These are phyloP conservation scores for Aphrophora alni DNA, from an alignment of 2,888 invertebrate species.

Conservation along the genomic window DNA sequence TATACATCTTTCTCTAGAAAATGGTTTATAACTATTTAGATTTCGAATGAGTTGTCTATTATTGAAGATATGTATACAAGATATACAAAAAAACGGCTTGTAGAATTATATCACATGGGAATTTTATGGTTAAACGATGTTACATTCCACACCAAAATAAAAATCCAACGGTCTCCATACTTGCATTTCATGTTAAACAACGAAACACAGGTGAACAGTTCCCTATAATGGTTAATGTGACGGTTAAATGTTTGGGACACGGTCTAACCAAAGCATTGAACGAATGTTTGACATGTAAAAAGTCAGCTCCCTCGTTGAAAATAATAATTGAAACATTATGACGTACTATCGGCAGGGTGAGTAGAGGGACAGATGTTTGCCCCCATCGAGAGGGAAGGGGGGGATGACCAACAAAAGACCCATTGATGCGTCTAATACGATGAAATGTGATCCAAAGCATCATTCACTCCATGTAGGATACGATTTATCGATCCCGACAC, in stretches of 20 bases:
- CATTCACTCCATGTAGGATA: neutral
- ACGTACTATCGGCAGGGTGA: neutral
- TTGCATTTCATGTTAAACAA: no score
- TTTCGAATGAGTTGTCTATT: no score
- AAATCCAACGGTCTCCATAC: no score
- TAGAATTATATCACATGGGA: no score
- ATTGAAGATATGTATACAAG: no score
- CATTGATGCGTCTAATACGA: constrained; percentile 20
- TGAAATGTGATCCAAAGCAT: constrained; percentile 27
- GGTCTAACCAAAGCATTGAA: neutral
- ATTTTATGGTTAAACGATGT: no score
- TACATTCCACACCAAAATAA: no score
- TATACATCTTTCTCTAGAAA: no score
- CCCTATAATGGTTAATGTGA: neutral
- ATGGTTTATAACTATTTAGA: no score
- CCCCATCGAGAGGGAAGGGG: no score
- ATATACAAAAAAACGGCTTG: no score
- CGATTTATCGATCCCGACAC: constrained; percentile 14
- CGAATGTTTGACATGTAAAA: constrained; percentile 9
- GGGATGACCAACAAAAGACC: constrained; percentile 17
- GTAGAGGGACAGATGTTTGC: constrained; percentile 6
- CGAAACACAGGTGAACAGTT: neutral
- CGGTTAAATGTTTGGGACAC: neutral
- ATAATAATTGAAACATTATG: constrained; percentile 2
- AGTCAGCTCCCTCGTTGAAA: constrained; percentile 9